Conservation (phyloP, 2,888 invertebrate species). For the Hemistola chrysoprasaria region DNA sequence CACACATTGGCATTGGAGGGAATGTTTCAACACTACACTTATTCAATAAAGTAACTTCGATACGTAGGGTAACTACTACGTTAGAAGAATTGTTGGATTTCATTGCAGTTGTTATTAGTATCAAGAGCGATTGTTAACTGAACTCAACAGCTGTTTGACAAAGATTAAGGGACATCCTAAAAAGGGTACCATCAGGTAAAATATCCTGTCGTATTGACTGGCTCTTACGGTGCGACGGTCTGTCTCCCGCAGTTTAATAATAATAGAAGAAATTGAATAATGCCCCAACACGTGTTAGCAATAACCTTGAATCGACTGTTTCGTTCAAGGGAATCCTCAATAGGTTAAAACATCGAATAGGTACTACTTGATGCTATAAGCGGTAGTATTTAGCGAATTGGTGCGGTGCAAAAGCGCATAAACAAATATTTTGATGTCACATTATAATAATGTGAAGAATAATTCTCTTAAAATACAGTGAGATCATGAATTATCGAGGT, state of each 20-base stretch:
- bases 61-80: too few relatives aligned
- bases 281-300: slow-evolving; percentile 5
- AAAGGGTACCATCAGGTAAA: slow-evolving; percentile 56
- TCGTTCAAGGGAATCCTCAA: too few relatives aligned
- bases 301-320: slow-evolving; percentile 5
- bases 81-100: slow-evolving; percentile 32
- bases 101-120: slow-evolving; percentile 33
- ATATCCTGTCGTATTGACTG: slow-evolving; percentile 26
- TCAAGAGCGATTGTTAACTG: slow-evolving; percentile 22
- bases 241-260: slow-evolving; percentile 13
- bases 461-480: too few relatives aligned
- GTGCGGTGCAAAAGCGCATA: too few relatives aligned
- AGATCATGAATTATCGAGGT: too few relatives aligned
- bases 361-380: too few relatives aligned
- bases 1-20: slow-evolving; percentile 37
- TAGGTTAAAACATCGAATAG: too few relatives aligned
- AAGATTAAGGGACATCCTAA: slow-evolving; percentile 12
- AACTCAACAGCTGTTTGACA: slow-evolving; percentile 40
- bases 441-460: too few relatives aligned
- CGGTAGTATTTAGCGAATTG: too few relatives aligned
- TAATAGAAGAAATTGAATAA: slow-evolving; percentile 13
- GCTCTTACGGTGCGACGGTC: slow-evolving; percentile 33
- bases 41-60: slow-evolving; percentile 12
- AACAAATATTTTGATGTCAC: too few relatives aligned
- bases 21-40: slow-evolving; percentile 32